Evolutionary conservation across 2,113 vertebrate species (phyloP).

Genomic region (Bucco capensis): DNA sequence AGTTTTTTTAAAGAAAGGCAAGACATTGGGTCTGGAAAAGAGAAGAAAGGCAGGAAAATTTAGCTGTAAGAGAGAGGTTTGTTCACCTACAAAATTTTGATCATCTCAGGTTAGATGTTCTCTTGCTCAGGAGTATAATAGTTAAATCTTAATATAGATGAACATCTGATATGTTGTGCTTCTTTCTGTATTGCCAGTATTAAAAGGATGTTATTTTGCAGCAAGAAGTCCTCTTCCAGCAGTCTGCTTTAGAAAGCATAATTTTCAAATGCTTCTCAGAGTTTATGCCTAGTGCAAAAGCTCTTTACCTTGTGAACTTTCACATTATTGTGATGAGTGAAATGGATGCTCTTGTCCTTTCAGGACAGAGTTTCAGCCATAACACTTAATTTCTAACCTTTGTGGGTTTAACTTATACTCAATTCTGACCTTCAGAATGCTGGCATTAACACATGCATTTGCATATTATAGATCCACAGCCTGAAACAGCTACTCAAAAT

Average conservation of each 20-base stretch:
- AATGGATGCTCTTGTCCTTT: conserved; percentile 36
- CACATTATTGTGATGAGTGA: background rate
- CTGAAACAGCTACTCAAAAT: background rate
- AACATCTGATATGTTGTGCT: background rate
- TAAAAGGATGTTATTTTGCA: background rate
- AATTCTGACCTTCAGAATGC: conserved; percentile 14
- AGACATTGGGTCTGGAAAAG: background rate
- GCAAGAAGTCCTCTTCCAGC: background rate
- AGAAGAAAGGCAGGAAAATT: background rate
- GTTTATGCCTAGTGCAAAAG: background rate
- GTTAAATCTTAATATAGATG: background rate
- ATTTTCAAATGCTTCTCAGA: conserved; percentile 27
- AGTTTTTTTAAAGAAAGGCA: background rate
- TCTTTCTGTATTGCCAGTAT: background rate
- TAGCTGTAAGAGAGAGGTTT: background rate
- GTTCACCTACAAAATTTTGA: background rate
- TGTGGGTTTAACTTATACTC: conserved; percentile 15
- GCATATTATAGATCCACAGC: conserved; percentile 7
- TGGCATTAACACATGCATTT: background rate
- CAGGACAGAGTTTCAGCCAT: conserved; percentile 6
- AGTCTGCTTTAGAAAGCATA: background rate
- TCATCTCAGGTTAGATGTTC: background rate
- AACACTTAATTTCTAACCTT: conserved; percentile 48
- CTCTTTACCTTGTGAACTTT: conserved; percentile 37
- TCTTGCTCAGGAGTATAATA: background rate